A percentile compares a stretch with the other conserved stretches of the same genome.
These are phyloP conservation scores for Leucophenga maculata DNA, from an alignment of 2,888 invertebrate genomes.

Conservation along the genomic window DNA sequence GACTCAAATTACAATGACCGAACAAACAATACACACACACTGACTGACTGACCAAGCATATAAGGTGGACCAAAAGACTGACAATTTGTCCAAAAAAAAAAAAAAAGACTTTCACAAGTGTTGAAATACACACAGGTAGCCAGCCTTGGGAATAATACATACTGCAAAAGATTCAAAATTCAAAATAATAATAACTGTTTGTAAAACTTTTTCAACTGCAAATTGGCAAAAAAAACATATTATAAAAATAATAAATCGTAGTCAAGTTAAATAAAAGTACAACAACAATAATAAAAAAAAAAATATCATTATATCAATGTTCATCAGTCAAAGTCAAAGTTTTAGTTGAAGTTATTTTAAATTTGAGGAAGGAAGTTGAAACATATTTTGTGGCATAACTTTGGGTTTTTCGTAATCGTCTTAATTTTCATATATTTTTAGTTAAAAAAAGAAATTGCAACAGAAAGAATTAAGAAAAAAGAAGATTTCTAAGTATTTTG, in stretches of 20 bases:
- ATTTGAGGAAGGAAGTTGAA: background rate
- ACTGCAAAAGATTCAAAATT: background rate
- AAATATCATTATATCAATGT: background rate
- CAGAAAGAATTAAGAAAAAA: no score
- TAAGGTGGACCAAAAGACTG: background rate
- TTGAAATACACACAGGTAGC: background rate
- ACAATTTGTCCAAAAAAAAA: constrained; percentile 14
- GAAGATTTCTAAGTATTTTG: no score
- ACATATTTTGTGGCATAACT: background rate
- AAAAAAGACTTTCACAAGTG: constrained; percentile 8
- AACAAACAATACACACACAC: no score
- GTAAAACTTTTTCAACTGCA: constrained; percentile 3
- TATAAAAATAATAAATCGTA: background rate
- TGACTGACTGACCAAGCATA: no score
- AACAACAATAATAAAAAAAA: background rate
- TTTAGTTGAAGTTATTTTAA: background rate
- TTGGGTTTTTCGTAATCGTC: background rate
- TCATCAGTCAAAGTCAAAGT: background rate
- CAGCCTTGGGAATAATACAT: constrained; percentile 2
- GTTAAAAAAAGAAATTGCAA: no score
- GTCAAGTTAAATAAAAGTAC: no score
- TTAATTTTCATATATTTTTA: no score
- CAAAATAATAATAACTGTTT: background rate
- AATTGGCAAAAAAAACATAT: no score
- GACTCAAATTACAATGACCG: background rate